phyloP scores from a whole-genome alignment of 2,113 vertebrate species.

The Hassar affinis region DNA sequence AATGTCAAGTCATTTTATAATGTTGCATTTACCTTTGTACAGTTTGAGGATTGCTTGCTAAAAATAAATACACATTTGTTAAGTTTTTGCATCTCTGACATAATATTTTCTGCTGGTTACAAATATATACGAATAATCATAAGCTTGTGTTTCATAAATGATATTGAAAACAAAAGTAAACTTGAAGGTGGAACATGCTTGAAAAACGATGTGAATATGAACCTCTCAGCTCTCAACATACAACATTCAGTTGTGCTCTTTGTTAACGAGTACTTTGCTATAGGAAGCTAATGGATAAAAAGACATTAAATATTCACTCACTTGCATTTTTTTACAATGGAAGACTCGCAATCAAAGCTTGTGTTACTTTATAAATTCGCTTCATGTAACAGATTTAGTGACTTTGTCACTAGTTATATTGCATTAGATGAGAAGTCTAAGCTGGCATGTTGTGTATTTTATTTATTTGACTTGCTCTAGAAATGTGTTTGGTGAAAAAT shows the following conservation, averaged over 20 bases:
- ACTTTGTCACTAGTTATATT: constrained; percentile 27
- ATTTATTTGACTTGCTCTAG: constrained; percentile 18
- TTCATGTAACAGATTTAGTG: background rate
- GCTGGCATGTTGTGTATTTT: constrained; percentile 36
- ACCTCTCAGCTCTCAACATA: background rate
- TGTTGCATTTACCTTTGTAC: constrained; percentile 54
- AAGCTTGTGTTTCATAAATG: constrained; percentile 31
- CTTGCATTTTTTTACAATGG: background rate
- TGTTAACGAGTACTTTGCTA: background rate
- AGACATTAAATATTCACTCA: background rate
- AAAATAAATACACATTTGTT: constrained; percentile 57
- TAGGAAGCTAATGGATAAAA: background rate
- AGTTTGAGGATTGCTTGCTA: constrained; percentile 51
- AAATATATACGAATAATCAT: constrained; percentile 25
- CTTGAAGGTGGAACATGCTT: background rate
- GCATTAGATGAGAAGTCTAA: constrained; percentile 29
- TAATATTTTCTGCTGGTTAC: constrained; percentile 29
- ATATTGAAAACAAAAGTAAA: constrained; percentile 17
- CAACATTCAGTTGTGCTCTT: constrained; percentile 15
- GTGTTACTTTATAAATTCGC: background rate
- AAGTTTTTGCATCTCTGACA: constrained; percentile 21
- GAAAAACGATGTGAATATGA: constrained; percentile 12
- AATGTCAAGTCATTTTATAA: constrained; percentile 63
- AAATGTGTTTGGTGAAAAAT: constrained; percentile 26
- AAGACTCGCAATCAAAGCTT: constrained; percentile 15